Percentiles rank a stretch among this genome's conserved stretches.
These are phyloP conservation scores for Callinectes sapidus DNA, from an alignment of 2,888 invertebrate species.

Conservation along the genomic window DNA sequence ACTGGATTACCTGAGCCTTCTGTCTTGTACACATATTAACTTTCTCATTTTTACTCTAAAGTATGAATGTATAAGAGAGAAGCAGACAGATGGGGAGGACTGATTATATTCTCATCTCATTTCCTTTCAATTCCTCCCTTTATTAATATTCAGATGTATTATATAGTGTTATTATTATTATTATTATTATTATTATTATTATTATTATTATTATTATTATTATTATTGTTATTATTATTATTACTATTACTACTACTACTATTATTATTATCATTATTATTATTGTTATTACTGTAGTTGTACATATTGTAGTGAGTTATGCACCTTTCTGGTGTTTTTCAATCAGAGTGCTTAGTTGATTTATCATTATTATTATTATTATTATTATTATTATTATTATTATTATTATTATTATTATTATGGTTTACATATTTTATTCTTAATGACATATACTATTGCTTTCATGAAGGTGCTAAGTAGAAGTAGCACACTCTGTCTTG, in stretches of 20 bases:
- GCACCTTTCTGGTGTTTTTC: neutral
- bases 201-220: slow-evolving; percentile 10
- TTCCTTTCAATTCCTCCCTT: neutral
- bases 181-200: slow-evolving; percentile 10
- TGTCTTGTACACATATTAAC: neutral
- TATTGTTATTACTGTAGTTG: neutral
- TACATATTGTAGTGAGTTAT: neutral
- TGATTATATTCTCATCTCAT: neutral
- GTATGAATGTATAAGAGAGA: neutral
- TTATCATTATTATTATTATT: neutral
- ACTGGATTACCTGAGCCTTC: neutral
- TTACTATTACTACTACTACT: neutral
- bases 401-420: neutral
- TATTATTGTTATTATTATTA: neutral
- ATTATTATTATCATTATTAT: neutral
- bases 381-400: neutral
- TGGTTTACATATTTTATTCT: neutral
- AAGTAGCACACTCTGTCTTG: neutral
- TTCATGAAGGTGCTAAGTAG: neutral
- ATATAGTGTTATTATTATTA: no score
- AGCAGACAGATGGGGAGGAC: neutral
- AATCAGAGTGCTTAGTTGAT: neutral
- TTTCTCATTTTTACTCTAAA: neutral
- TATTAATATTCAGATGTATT: neutral
- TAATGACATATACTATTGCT: neutral